These are phyloP conservation scores for Enteromius unitaeniatus DNA, from an alignment of 2,797 vertebrate genomes.

Conservation along the genomic window DNA sequence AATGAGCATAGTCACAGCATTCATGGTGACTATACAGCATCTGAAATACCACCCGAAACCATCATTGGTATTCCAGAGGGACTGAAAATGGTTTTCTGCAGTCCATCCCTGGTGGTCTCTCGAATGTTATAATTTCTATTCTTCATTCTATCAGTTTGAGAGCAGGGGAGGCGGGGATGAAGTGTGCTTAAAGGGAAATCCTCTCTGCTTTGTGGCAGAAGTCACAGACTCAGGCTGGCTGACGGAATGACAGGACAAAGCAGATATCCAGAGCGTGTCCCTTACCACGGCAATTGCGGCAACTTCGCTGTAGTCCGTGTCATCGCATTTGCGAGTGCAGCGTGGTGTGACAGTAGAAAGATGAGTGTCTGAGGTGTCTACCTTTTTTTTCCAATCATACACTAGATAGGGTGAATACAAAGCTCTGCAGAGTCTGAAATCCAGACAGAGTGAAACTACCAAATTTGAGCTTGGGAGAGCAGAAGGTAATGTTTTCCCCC, in stretches of 20 bases:
- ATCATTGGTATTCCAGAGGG: conserved; percentile 50
- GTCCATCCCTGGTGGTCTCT: conserved; percentile 49
- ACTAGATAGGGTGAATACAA: conserved; percentile 51
- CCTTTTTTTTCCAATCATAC: conserved; percentile 51
- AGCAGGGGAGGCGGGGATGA: conserved; percentile 33
- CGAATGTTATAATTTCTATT: conserved; percentile 35
- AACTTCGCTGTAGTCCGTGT: conserved; percentile 54
- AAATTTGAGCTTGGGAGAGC: conserved; percentile 41
- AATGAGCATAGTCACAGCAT: conserved; percentile 41
- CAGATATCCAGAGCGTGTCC: conserved; percentile 56
- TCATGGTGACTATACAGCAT: not conserved
- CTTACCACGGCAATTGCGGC: conserved; percentile 60
- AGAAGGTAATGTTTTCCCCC: conserved; percentile 37
- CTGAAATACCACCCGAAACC: conserved; percentile 43
- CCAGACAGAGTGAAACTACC: conserved; percentile 46
- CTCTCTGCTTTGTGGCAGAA: conserved; percentile 42
- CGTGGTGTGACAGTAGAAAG: conserved; percentile 63
- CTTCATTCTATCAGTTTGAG: conserved; percentile 51
- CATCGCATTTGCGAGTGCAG: conserved; percentile 56
- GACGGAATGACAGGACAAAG: conserved; percentile 54
- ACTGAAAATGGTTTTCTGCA: conserved; percentile 49
- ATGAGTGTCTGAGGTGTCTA: conserved; percentile 59
- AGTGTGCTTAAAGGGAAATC: conserved; percentile 54
- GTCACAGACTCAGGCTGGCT: conserved; percentile 44
- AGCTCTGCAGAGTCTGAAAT: conserved; percentile 45